Evolutionary conservation across 2,113 vertebrate species (phyloP).

Genomic region (Neolamprologus hecqui): DNA sequence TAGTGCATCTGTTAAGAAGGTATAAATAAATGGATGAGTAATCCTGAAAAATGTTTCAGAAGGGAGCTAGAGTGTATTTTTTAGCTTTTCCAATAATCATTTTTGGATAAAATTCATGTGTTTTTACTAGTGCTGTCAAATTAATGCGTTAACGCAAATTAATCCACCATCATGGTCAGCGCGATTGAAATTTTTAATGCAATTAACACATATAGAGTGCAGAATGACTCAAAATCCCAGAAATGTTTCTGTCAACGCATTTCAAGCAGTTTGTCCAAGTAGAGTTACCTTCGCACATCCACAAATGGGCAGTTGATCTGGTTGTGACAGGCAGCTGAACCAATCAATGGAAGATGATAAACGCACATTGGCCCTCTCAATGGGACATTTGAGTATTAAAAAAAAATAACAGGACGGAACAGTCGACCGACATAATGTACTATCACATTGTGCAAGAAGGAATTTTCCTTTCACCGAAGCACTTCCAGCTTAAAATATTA

Average conservation of each 20-base stretch:
- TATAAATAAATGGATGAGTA: not conserved
- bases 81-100: not conserved
- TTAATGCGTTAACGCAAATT: accelerated
- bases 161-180: accelerated
- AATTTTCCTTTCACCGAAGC: not conserved
- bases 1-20: not conserved
- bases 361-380: not conserved
- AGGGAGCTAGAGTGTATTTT: not conserved
- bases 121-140: not conserved
- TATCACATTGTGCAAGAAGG: not conserved
- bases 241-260: not conserved
- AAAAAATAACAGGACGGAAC: not conserved
- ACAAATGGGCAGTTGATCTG: not conserved
- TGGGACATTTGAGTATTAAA: not conserved
- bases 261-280: not conserved
- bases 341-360: not conserved
- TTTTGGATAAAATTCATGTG: not conserved
- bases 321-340: not conserved
- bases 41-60: not conserved
- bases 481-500: not conserved
- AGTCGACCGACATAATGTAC: not conserved
- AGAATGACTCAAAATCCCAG: not conserved
- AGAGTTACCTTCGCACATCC: not conserved
- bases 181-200: not conserved
- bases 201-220: not conserved